phyloP scores from a whole-genome alignment of 2,888 invertebrate genomes.

The Amphipyra berbera region DNA sequence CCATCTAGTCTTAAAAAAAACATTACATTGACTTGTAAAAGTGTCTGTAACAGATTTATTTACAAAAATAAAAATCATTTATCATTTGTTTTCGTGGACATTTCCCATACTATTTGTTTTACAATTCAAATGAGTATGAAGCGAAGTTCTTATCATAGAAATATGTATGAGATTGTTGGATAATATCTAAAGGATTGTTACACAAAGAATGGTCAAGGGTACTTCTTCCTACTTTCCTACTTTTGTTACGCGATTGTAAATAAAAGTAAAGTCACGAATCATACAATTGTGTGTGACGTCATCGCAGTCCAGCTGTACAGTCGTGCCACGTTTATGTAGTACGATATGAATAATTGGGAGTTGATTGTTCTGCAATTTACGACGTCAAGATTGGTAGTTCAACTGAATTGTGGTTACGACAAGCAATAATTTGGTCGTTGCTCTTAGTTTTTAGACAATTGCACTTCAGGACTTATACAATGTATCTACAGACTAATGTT shows the following conservation, averaged over 20 bases:
- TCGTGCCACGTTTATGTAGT: slow-evolving; percentile 32
- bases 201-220: slow-evolving; percentile 5
- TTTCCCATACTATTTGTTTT: slow-evolving; percentile 42
- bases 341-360: slow-evolving; percentile 47
- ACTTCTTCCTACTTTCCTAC: slow-evolving; percentile 14
- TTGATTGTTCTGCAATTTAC: slow-evolving; percentile 49
- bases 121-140: slow-evolving; percentile 39
- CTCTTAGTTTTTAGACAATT: slow-evolving; percentile 17
- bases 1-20: no score
- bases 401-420: slow-evolving; percentile 46
- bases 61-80: no score
- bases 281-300: slow-evolving; percentile 35
- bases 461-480: slow-evolving; percentile 3
- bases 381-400: slow-evolving; percentile 51
- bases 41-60: no score
- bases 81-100: slow-evolving; percentile 27
- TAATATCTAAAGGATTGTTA: not conserved
- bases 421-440: slow-evolving; percentile 47
- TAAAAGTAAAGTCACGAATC: slow-evolving; percentile 36
- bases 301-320: slow-evolving; percentile 35
- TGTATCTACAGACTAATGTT: not conserved
- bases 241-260: slow-evolving; percentile 19
- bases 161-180: slow-evolving; percentile 6
- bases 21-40: no score
- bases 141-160: slow-evolving; percentile 11